These are phyloP conservation scores for Leptinotarsa texana DNA, from an alignment of 1,140 invertebrate species.

Conservation along the genomic window DNA sequence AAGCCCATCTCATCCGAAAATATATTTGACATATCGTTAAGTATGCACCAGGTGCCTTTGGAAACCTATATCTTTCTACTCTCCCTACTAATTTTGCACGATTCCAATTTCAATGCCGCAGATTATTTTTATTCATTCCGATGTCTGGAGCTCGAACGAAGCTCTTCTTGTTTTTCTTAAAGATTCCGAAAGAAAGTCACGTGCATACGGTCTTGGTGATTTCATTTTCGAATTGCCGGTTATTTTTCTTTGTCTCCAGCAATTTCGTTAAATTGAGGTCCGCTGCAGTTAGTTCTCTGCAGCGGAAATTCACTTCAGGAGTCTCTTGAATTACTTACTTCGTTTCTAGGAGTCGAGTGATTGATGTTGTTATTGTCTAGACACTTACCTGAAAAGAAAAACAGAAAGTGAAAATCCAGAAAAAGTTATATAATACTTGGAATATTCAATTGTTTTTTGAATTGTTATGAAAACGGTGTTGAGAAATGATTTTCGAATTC, in stretches of 20 bases:
- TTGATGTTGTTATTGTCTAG: not conserved
- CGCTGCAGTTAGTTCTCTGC: not conserved
- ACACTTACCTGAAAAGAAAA: not conserved
- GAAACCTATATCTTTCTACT: conserved; percentile 2
- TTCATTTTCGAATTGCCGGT: not conserved
- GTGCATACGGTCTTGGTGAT: conserved; percentile 7
- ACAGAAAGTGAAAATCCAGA: too few species aligned
- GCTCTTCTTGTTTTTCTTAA: not conserved
- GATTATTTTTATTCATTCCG: conserved; percentile 21
- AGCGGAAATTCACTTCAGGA: not conserved
- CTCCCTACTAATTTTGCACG: conserved; percentile 14
- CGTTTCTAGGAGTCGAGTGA: too few species aligned
- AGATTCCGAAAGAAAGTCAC: conserved; percentile 10
- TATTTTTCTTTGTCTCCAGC: not conserved
- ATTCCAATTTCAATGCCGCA: conserved; percentile 22
- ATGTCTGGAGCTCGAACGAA: not conserved
- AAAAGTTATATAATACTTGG: too few species aligned
- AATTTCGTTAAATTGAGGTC: conserved; percentile 11
- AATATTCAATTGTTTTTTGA: too few species aligned
- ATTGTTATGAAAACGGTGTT: too few species aligned
- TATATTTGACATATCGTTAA: conserved; percentile 21
- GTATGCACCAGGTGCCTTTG: conserved; percentile 19
- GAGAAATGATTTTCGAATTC: too few species aligned
- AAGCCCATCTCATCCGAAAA: conserved; percentile 4
- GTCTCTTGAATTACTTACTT: too few species aligned